These are phyloP conservation scores for Callyntrura guangdongensis DNA, from an alignment of 2,888 invertebrate species.

Conservation along the genomic window DNA sequence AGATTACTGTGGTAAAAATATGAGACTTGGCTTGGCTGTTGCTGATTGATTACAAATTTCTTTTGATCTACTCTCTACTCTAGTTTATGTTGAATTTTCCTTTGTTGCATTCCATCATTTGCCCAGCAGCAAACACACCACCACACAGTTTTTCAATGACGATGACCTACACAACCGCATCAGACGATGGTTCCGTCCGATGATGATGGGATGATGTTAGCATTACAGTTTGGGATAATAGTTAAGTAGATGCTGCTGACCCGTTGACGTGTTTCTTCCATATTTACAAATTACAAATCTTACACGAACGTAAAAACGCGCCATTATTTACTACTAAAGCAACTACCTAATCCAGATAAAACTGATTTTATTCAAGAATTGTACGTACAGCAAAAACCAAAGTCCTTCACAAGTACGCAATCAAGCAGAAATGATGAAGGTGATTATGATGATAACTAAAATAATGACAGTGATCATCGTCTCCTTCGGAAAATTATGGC, in stretches of 20 bases:
- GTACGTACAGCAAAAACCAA: not conserved
- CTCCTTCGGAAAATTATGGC: constrained; percentile 51
- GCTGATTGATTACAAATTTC: not conserved
- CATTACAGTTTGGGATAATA: not conserved
- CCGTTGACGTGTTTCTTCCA: constrained; percentile 35
- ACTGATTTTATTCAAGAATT: constrained; percentile 32
- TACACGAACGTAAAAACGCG: constrained; percentile 40
- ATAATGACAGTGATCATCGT: constrained; percentile 39
- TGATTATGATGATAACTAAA: constrained; percentile 15
- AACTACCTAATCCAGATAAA: constrained; percentile 59
- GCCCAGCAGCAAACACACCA: not conserved
- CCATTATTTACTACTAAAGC: not conserved
- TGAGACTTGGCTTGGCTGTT: not conserved
- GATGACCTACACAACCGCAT: constrained; percentile 74
- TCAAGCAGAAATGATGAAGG: constrained; percentile 9
- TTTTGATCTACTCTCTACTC: not conserved
- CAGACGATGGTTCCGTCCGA: not conserved
- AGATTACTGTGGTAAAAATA: not conserved
- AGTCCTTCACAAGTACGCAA: constrained; percentile 68
- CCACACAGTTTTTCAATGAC: constrained; percentile 48
- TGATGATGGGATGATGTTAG: not conserved
- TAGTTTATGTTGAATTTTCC: not conserved
- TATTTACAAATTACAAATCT: not conserved
- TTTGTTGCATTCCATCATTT: constrained; percentile 8
- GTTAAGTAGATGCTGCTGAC: too few species aligned